Base-by-base conservation (phyloP, 1,140 invertebrate species). In the Pseudomyrmex sp. region DNA sequence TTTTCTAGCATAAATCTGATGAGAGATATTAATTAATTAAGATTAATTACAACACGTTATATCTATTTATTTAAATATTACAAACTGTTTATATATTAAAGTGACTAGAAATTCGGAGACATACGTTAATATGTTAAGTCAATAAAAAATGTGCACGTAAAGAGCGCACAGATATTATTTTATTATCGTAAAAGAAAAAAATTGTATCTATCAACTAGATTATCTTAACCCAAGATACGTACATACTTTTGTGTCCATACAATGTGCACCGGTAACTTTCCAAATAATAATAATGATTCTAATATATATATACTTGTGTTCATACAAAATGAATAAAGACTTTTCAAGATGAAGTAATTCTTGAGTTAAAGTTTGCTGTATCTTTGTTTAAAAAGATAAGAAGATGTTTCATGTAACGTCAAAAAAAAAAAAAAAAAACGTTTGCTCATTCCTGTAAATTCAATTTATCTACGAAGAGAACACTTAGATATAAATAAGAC, bases 391-490 rank as follows among this genome's bases (percentile, higher is more conserved):
- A 35, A 35, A 35, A 35, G 5, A 26, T 26, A 35, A 35, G 5
- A 4, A 35, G 35, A 35, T 35, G 5, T 35, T 35, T 35, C 26
- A 35, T 35, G 4, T 35, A 35, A 35, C 35, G 35, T 35, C 35
- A 35, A 7, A 5, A 35, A 35, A 35, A 35, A 7, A 5, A 35
- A 35, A 35, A 35, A 35, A 35, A 69, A 76, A 66, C 35, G 54
- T 70, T 35, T 35, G 44, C 12, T 72, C 20, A 48, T 59, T 70
- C 44, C 61, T 18, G 12, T 58, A 10, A 1, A 80, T 72, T 70
- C 66, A 26, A 15, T 61, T 59, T 70, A 58, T 79, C 15, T 44
- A 77, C 52, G n/a, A 70, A 86, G n/a, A 70, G 70, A 68, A 26
- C 5, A 72, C 44, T 56, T 20, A 68, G 20, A 15, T 35, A 7